phyloP scores from a whole-genome alignment of 1,140 invertebrate genomes.

The Apis dorsata region DNA sequence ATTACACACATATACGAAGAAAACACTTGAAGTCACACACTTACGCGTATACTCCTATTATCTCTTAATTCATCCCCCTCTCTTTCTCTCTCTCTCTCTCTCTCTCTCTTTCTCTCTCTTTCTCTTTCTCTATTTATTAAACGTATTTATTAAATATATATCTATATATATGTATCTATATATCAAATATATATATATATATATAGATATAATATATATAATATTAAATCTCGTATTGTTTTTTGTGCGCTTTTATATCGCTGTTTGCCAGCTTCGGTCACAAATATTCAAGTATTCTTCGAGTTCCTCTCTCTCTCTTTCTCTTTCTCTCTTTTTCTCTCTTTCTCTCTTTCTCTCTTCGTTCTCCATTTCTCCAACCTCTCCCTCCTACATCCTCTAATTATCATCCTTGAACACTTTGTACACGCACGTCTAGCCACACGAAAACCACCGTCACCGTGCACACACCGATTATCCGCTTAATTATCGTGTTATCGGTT shows the following conservation, averaged over 20 bases:
- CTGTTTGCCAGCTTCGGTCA: conserved; percentile 73
- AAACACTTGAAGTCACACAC: neutral
- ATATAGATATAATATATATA: conserved; percentile 56
- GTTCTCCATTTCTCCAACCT: neutral
- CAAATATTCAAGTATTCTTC: conserved; percentile 65
- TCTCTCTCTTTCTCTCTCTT: neutral
- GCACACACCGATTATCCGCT: conserved; percentile 12
- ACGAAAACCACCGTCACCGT: conserved; percentile 25
- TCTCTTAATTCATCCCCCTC: conserved; percentile 54
- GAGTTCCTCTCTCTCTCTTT: conserved; percentile 37
- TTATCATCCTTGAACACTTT: conserved; percentile 4
- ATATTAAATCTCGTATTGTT: conserved; percentile 66
- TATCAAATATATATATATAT: conserved; percentile 30
- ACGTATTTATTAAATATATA: no score
- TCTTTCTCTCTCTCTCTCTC: conserved; percentile 2
- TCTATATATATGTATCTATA: neutral
- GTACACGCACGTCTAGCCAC: conserved; percentile 25
- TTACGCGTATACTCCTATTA: conserved; percentile 48
- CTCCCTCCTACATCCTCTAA: neutral
- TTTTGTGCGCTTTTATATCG: conserved; percentile 71
- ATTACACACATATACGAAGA: conserved; percentile 2
- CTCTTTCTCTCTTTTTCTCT: neutral
- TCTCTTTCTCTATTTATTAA: neutral
- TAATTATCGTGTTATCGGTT: conserved; percentile 18
- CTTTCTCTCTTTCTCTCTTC: conserved; percentile 7